phyloP scores from a whole-genome alignment of 2,113 vertebrate genomes.

The Scolopax mira region DNA sequence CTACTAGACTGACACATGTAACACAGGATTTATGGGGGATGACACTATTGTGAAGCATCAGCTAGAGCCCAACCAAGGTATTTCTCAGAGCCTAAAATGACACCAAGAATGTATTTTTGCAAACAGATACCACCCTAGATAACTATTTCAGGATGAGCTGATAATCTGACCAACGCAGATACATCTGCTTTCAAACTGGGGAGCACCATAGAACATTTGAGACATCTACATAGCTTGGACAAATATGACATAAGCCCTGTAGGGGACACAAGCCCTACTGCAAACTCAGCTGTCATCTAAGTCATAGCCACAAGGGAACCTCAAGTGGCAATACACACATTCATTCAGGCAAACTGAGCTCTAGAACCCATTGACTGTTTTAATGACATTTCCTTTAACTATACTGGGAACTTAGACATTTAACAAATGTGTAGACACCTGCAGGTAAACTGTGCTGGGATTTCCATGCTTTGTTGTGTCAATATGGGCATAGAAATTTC shows the following conservation, averaged over 20 bases:
- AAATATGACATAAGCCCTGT: background rate
- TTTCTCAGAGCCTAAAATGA: background rate
- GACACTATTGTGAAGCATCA: background rate
- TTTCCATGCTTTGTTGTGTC: background rate
- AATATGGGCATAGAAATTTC: background rate
- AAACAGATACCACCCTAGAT: background rate
- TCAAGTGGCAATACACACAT: background rate
- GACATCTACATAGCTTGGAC: background rate
- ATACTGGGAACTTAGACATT: background rate
- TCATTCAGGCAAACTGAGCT: background rate
- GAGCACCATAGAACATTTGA: background rate
- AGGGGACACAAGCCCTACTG: background rate
- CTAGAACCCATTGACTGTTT: background rate
- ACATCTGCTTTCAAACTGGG: background rate
- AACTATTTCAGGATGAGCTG: background rate
- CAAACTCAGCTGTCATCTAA: background rate
- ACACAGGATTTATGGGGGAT: background rate
- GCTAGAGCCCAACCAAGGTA: background rate
- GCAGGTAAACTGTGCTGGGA: background rate
- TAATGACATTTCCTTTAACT: background rate
- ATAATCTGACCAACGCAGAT: background rate
- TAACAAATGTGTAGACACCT: background rate
- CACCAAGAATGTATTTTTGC: background rate
- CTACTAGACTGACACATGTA: background rate
- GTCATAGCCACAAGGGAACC: background rate